A percentile compares a stretch with the other conserved stretches of the same genome.
phyloP scores from a whole-genome alignment of 2,113 vertebrate genomes.

The Orientallactaga bullata region DNA sequence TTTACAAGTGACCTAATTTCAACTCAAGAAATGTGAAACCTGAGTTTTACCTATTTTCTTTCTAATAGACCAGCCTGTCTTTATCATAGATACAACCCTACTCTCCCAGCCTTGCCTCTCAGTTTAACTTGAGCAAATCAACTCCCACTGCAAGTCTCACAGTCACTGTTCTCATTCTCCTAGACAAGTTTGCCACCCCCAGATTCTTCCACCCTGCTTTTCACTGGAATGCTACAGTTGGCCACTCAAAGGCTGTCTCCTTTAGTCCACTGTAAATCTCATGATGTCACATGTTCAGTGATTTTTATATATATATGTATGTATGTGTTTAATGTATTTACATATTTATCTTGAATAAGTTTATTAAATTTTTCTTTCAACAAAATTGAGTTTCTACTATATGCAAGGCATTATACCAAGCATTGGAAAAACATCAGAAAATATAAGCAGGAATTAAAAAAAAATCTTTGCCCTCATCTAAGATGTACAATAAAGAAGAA shows the following conservation, averaged over 20 bases:
- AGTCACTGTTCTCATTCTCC: neutral
- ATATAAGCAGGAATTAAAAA: neutral
- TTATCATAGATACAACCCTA: neutral
- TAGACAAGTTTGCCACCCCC: neutral
- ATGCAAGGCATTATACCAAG: neutral
- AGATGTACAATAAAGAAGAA: neutral
- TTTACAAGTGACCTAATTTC: conserved; percentile 46
- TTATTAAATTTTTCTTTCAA: neutral
- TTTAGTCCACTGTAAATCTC: neutral
- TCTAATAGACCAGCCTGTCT: neutral
- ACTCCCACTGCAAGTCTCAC: conserved; percentile 7
- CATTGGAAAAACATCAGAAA: neutral
- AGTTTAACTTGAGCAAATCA: neutral
- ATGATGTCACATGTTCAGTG: neutral
- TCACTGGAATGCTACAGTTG: neutral
- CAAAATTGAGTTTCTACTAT: neutral
- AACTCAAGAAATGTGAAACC: neutral
- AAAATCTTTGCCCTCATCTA: neutral
- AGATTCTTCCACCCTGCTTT: neutral
- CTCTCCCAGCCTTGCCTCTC: neutral
- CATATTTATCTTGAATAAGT: neutral
- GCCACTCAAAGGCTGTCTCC: neutral
- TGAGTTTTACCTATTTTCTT: neutral
- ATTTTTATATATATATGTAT: neutral
- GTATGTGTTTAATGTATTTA: neutral